Percentiles rank a stretch among this genome's conserved stretches.
Conservation (phyloP, 2,113 vertebrate genomes). For the Candoia aspera region DNA sequence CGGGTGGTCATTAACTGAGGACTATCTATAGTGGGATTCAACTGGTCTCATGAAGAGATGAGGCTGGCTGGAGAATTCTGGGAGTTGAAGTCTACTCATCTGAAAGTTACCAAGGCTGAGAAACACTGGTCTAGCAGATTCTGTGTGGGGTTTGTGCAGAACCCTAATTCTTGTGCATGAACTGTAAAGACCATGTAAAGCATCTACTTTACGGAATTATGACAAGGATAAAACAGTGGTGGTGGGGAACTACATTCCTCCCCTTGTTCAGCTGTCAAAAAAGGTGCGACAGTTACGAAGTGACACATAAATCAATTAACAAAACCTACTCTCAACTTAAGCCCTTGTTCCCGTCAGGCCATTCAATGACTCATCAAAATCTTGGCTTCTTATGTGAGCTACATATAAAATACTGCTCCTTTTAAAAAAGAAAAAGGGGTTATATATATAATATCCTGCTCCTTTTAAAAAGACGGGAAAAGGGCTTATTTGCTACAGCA, state of each 20-base stretch:
- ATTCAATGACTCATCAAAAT: neutral
- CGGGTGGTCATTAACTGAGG: no score
- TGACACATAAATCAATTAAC: neutral
- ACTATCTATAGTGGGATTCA: no score
- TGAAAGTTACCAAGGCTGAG: no score
- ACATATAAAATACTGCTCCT: neutral
- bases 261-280: neutral
- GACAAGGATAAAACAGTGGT: neutral
- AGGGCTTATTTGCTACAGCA: neutral
- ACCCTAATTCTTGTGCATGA: neutral
- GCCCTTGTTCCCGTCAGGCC: neutral
- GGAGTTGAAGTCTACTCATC: no score
- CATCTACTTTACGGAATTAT: neutral
- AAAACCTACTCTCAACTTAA: neutral
- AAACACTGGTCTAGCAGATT: neutral
- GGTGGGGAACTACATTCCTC: neutral
- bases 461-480: neutral
- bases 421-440: neutral
- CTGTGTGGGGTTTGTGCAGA: no score
- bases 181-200: neutral
- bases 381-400: neutral
- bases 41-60: no score
- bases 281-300: neutral
- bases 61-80: no score
- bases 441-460: neutral